A percentile compares a stretch with the other conserved stretches of the same genome.
Evolutionary conservation across 2,113 vertebrate species (phyloP).

Genomic region (Vulpes vulpes): DNA sequence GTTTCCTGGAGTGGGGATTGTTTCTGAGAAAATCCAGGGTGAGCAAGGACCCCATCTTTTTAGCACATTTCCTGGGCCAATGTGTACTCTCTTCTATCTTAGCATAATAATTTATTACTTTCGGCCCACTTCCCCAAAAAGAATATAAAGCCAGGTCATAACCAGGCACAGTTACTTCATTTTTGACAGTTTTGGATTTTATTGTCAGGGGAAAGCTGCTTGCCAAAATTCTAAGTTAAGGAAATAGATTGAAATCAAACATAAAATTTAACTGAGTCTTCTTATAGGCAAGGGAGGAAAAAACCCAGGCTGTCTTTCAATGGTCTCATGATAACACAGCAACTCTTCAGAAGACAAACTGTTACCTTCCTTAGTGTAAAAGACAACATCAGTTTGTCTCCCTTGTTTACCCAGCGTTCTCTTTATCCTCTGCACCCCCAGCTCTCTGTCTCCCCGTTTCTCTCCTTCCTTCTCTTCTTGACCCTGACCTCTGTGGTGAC

Average conservation of each 20-base stretch:
- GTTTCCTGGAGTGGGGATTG: background rate
- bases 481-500: rapidly evolving
- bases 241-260: background rate
- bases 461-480: rapidly evolving
- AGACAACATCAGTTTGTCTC: background rate
- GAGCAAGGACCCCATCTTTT: background rate
- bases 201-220: background rate
- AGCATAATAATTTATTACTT: background rate
- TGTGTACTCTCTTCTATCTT: background rate
- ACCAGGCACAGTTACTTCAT: background rate
- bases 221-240: background rate
- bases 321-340: background rate
- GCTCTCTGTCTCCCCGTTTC: background rate
- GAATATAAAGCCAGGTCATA: background rate
- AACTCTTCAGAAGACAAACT: background rate
- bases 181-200: background rate
- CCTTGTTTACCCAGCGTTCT: background rate
- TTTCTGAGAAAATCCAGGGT: background rate
- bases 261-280: background rate
- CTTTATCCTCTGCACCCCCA: background rate
- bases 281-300: background rate
- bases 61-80: background rate
- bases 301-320: background rate
- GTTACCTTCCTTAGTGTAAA: background rate
- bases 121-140: background rate